Evolutionary conservation across 2,888 invertebrate genomes (phyloP), one percentile per base, ranked within the genome.

Genomic region (Agrotis segetum): DNA sequence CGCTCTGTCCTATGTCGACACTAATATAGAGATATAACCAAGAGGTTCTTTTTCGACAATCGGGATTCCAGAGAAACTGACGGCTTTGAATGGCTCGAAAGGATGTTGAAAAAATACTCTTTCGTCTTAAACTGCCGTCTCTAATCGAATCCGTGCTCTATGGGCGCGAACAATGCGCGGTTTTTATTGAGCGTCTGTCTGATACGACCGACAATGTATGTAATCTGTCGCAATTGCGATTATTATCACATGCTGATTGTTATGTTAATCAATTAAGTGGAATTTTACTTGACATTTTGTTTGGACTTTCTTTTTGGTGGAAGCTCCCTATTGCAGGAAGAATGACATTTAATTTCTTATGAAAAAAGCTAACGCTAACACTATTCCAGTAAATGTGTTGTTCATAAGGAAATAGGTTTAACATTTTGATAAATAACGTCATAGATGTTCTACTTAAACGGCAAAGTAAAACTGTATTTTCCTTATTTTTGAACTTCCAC

Each of bases 211-310:
- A 67, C 61, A 49, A 13, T 69, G 63, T 17, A 47, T 21, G 53
- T 24, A 14, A 79, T 59, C 59, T 49, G 21, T 49, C 44, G 29
- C 50, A 19, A 6, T 34, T 49, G 24, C 55, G n/a, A 34, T 67
- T 34, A 46, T 49, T 50, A 59, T 66, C 63, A 70, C 52, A 14
- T 14, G 2, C n/a, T 40, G 49, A 77, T 74, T 79, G 82, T 76
- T 67, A 83, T 84, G 79, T 61, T 58, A 82, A 84, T 79, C 21
- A 62, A 40, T 72, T 71, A 64, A 61, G 55, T 59, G 61, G 82
- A 78, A 82, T 72, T 62, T 47, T 50, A 59, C 47, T 47, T 56
- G 55, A 67, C 60, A 74, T 62, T 67, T 49, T 61, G 7, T 14
- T 2, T 24, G 46, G 19, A 40, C 78, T 84, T 75, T 78, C 81